Conservation (phyloP, 2,888 invertebrate genomes). For the Drosophila glabriapex region DNA sequence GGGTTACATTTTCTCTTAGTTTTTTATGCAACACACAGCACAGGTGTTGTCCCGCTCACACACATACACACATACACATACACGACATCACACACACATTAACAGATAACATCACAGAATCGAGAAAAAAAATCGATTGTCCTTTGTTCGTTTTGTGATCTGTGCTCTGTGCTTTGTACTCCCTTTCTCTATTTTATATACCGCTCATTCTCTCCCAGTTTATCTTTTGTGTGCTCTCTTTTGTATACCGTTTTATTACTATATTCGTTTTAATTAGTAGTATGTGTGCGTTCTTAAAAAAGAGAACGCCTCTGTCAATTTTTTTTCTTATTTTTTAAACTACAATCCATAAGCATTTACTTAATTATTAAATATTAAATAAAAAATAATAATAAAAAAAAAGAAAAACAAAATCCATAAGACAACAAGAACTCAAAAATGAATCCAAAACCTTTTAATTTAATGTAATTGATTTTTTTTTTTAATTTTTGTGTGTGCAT, state of each 20-base stretch:
- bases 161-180: slow-evolving; percentile 7
- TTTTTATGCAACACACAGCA: slow-evolving; percentile 8
- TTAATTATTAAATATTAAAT: slow-evolving; percentile 63
- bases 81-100: slow-evolving; percentile 17
- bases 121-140: neutral
- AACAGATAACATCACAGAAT: slow-evolving; percentile 8
- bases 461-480: slow-evolving; percentile 48
- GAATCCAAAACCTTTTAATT: slow-evolving; percentile 19
- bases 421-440: slow-evolving; percentile 16
- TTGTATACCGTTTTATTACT: slow-evolving; percentile 25
- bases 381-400: slow-evolving; percentile 36
- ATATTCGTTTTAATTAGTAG: slow-evolving; percentile 18
- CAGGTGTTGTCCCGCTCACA: slow-evolving; percentile 26
- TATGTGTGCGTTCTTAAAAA: slow-evolving; percentile 41
- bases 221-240: slow-evolving; percentile 5
- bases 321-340: slow-evolving; percentile 42
- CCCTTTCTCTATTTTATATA: neutral
- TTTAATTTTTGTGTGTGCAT: slow-evolving; percentile 77
- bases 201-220: neutral
- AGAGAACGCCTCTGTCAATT: slow-evolving; percentile 29
- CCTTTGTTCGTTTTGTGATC: slow-evolving; percentile 18
- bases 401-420: slow-evolving; percentile 19
- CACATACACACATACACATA: slow-evolving; percentile 15
- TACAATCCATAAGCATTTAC: slow-evolving; percentile 69
- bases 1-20: neutral